These are phyloP conservation scores for Oxyura jamaicensis DNA, from an alignment of 2,113 vertebrate genomes.

Conservation along the genomic window DNA sequence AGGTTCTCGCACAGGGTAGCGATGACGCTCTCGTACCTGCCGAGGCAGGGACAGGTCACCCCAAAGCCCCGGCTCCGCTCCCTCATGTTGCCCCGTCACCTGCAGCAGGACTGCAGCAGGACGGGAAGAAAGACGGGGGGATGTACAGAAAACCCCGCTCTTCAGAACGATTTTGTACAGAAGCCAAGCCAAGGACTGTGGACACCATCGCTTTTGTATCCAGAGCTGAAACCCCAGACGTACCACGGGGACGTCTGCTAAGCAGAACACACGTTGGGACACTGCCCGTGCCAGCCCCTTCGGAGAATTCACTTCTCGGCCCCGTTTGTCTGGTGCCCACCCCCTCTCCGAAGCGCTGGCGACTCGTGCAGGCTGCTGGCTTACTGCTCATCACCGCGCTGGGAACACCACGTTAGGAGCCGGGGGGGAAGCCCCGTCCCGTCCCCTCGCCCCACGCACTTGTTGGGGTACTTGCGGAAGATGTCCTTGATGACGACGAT, in stretches of 20 bases:
- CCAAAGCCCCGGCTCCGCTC: fast-evolving
- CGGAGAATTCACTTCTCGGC: background rate
- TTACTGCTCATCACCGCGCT: background rate
- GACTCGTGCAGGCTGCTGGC: background rate
- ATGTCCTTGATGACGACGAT: conserved; percentile 99
- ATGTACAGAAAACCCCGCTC: no score
- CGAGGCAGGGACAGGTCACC: fast-evolving
- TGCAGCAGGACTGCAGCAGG: background rate
- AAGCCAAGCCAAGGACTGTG: background rate
- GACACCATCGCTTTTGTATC: background rate
- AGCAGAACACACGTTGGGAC: background rate
- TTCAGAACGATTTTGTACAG: background rate
- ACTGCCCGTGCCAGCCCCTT: background rate
- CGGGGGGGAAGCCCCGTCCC: background rate
- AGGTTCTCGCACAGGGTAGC: conserved; percentile 96
- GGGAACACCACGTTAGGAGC: background rate
- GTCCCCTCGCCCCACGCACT: conserved; percentile 74
- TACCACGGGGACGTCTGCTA: background rate
- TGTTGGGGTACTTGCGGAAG: conserved; percentile 99
- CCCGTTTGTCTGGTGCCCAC: fast-evolving
- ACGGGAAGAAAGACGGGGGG: background rate
- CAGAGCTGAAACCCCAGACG: background rate
- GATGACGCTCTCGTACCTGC: conserved; percentile 95
- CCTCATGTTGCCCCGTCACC: background rate
- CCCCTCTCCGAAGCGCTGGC: fast-evolving